Evolutionary conservation across 2,797 vertebrate genomes (phyloP).

Genomic region (Pipistrellus nathusii): DNA sequence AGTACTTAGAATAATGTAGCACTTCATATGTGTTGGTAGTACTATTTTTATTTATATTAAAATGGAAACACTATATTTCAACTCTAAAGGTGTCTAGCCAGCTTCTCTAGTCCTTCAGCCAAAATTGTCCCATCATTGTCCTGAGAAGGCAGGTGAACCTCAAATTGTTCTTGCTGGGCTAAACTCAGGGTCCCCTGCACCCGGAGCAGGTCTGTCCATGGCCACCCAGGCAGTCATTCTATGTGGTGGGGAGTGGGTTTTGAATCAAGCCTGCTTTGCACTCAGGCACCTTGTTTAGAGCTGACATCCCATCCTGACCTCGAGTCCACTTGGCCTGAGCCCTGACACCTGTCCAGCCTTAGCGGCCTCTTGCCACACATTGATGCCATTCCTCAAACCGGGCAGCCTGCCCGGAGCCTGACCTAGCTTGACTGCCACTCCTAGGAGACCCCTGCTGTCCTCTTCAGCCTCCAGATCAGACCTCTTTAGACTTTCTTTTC

Average conservation of each 20-base stretch:
- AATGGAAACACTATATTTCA: not conserved
- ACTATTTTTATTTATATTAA: not conserved
- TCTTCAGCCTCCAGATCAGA: not conserved
- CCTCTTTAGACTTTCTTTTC: constrained; percentile 25
- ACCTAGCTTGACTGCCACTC: constrained; percentile 65
- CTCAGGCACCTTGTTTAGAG: constrained; percentile 50
- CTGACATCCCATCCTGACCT: constrained; percentile 63
- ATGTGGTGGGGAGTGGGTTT: not conserved
- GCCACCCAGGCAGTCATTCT: not conserved
- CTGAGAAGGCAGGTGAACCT: not conserved
- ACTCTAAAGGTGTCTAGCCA: not conserved
- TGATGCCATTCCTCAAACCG: constrained; percentile 20
- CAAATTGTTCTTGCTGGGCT: not conserved
- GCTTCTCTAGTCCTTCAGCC: not conserved
- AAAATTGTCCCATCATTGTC: not conserved
- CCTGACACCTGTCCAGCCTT: constrained; percentile 74
- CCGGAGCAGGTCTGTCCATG: not conserved
- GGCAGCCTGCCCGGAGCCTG: constrained; percentile 66
- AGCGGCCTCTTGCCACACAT: constrained; percentile 29
- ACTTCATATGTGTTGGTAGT: not conserved
- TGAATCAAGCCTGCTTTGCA: not conserved
- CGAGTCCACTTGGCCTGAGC: constrained; percentile 59
- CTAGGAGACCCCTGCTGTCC: not conserved
- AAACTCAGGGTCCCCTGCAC: not conserved
- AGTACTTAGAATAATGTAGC: not conserved